Evolutionary conservation across 2,113 vertebrate genomes (phyloP), one percentile per base, ranked within the genome.

Genomic region (Polypterus bichir): DNA sequence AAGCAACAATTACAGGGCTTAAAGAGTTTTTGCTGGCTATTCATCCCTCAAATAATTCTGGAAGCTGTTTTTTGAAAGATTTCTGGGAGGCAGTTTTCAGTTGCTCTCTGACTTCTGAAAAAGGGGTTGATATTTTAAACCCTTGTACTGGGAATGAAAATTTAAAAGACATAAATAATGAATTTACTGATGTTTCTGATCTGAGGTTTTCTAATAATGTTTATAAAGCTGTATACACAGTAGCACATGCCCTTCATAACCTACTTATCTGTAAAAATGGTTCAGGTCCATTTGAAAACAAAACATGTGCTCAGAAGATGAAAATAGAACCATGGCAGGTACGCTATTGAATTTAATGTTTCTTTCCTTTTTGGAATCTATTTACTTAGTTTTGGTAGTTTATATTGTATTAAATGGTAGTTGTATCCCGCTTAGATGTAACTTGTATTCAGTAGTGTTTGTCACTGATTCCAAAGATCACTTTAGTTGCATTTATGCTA

Each of bases 181-280:
- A 60, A 9, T 86, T 86, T 49, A 86, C 86, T 45, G 64, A 88
- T 64, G 76, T 82, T 54, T 77, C 76, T 63, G 65, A 86, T 62
- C 70, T 86, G 27, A 76, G 86, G 72, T 82, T 74, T 11, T 47
- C 80, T 3, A 83, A 86, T 64, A 85, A 83, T 69, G 82, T 85
- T 1, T 82, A 87, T 59, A 83, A 83, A 64, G 85, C 83, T 48
- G 82, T 83, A 5, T 83, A 85, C 74, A 78, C 81, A 6, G 73
- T 85, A 44, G 83, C 85, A 65, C 78, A 84, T 44, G 78, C 80
- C 1, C 68, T 85, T 27, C 83, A 85, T 45, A 57, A 71, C 6
- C 63, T 82, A 49, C 7, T 84, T 48, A 84, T 83, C 64, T 86
- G 86, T 62, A 27, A 75, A 66, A 58, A 67, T 9, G 44, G 57